Percentiles rank a stretch among this genome's conserved stretches.
These are phyloP conservation scores for Anas capensis DNA, from an alignment of 2,797 vertebrate genomes.

Conservation along the genomic window DNA sequence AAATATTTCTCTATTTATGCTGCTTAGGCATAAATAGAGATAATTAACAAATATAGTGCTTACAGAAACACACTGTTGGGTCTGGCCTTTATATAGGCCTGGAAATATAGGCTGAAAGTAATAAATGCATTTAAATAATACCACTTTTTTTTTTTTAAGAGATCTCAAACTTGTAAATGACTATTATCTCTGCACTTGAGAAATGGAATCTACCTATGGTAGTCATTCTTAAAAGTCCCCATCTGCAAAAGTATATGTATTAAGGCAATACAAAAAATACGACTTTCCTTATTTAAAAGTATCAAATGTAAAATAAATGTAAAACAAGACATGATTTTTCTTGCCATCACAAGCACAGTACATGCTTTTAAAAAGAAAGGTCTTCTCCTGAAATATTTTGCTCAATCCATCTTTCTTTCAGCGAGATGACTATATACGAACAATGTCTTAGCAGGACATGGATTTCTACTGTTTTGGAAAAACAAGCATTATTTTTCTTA, in stretches of 20 bases:
- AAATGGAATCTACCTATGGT: neutral
- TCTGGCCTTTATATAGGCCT: neutral
- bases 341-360: neutral
- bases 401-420: neutral
- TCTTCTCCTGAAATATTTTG: neutral
- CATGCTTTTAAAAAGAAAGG: neutral
- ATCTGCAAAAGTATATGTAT: neutral
- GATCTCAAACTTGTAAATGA: slow-evolving; percentile 12
- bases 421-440: neutral
- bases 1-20: neutral
- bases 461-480: neutral
- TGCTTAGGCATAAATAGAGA: neutral
- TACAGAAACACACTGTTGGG: neutral
- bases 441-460: neutral
- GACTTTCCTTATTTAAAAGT: neutral
- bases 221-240: neutral
- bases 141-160: slow-evolving; percentile 23
- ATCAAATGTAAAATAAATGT: neutral
- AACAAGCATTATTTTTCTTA: neutral
- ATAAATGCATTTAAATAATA: slow-evolving; percentile 55
- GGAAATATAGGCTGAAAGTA: slow-evolving; percentile 32
- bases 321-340: neutral
- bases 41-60: slow-evolving; percentile 22
- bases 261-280: neutral
- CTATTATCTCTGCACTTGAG: neutral